Base-by-base conservation (phyloP, 2,113 vertebrate species). In the Gorsachius goisagi region DNA sequence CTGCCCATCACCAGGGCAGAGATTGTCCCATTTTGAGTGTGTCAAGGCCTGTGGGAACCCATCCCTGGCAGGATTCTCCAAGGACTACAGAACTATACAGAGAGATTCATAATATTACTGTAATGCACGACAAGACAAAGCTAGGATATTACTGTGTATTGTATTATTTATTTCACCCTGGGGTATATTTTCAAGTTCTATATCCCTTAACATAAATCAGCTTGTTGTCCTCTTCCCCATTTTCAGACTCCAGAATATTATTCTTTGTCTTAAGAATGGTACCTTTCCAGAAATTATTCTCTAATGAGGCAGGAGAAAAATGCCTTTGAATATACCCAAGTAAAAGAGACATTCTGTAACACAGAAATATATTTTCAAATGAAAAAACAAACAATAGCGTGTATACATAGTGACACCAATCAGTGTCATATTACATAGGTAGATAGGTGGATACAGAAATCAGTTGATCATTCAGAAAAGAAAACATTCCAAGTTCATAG, bases 141-240 rank as follows among this genome's bases (percentile, higher is more conserved):
- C 63, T 86, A 86, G 63, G 41, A 86, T 95, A 93, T 90, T 95
- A 92, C 67, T 90, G 45, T 71, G 45, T 69, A 84, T 90, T 95
- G 88, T 92, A 96, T 90, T 92, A 97, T 95, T 96, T 95, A 95
- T 95, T 96, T 95, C 73, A 94, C 90, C 49, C 64, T 86, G 44
- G 85, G 68, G 79, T 94, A 62, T 86, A 83, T 96, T 96, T 93
- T 94, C 68, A 90, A 49, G 73, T 80, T 44, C 71, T 68, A 44
- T 89, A 81, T 89, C 64, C 79, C 44, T 87, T 89, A 92, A 81
- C 35, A 97, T 93, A 96, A 92, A 95, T 96, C 83, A 94, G 44
- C 28, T 88, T 92, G 49, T 89, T 94, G 86, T 94, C 9, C 20
- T 89, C 49, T 84, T 94, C 79, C 23, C 5, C 33, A 15, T 85